These are phyloP conservation scores for Tholera decimalis DNA, from an alignment of 2,888 invertebrate species.

Conservation along the genomic window DNA sequence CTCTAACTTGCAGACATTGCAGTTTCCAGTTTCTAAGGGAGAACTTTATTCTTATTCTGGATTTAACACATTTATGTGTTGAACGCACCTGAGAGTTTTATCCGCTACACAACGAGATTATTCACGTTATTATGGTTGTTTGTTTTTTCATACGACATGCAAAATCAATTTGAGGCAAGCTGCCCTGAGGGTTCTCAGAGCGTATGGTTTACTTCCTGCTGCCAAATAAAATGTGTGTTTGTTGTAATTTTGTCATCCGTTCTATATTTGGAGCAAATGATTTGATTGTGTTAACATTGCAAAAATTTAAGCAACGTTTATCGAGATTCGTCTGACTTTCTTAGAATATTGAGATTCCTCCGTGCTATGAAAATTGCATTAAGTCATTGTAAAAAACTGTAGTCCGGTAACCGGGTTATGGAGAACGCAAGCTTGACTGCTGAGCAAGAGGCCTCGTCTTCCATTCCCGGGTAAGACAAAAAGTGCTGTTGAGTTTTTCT, in stretches of 20 bases:
- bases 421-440: no score
- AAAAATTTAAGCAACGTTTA: no score
- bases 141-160: conserved; percentile 37
- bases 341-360: no score
- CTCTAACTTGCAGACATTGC: conserved; percentile 50
- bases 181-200: conserved; percentile 47
- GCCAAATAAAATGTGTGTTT: conserved; percentile 48
- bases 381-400: no score
- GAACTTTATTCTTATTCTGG: conserved; percentile 52
- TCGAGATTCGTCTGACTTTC: no score
- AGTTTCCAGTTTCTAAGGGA: conserved; percentile 51
- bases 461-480: no score
- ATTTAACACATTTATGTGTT: conserved; percentile 53
- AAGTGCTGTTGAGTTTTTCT: no score
- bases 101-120: conserved; percentile 25
- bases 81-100: conserved; percentile 51
- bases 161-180: conserved; percentile 54
- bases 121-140: conserved; percentile 47
- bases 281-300: background rate
- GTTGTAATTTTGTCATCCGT: conserved; percentile 36
- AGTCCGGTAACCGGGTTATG: no score
- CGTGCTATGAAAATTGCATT: no score
- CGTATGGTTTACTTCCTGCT: conserved; percentile 39
- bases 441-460: no score
- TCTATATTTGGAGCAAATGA: background rate